Base-by-base conservation (phyloP, 2,888 invertebrate species). In the Lasioglossum vierecki region DNA sequence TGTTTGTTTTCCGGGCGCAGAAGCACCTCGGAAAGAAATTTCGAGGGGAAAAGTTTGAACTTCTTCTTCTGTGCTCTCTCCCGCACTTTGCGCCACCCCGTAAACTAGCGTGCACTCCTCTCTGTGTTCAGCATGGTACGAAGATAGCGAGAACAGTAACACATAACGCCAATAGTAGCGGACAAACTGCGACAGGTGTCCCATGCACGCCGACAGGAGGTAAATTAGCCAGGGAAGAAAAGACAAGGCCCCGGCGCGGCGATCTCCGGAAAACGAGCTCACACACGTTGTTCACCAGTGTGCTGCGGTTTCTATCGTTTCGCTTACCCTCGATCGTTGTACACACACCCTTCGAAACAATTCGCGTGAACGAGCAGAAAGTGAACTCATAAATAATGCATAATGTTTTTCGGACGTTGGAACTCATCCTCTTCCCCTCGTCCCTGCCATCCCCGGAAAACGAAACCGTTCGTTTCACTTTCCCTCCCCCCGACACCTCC, bases 341-440 rank as follows among this genome's bases (percentile, higher is more conserved):
- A 35, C 68, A 73, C 68, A 73, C 73, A 72, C 70, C 76, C 79
- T 49, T 83, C 75, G 85, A 76, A 87, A 84, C 78, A 88, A 84
- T 84, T 85, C 76, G 26, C 86, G 85, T 74, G 78, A 60, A 83
- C 84, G 85, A 76, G 85, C 87, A 83, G 82, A 88, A 86, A 90
- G 88, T 85, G 79, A 90, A 84, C 90, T 93, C 89, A 93, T 92
- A 92, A 93, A 94, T 93, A 93, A 93, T 93, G 91, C 91, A 93
- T 89, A 93, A 93, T 94, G 94, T 94, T 94, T 94, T 94, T 94
- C 94, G 94, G 94, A 94, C 94, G 91, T 93, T 94, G 92, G 89
- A 41, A 46, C 82, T 88, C 78, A 85, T 91, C 87, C 90, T 87
- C 79, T 82, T 78, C 75, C 22, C 60, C 76, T 46, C 66, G 35